phyloP scores from a whole-genome alignment of 2,797 vertebrate genomes.

The Malacoraja senta region DNA sequence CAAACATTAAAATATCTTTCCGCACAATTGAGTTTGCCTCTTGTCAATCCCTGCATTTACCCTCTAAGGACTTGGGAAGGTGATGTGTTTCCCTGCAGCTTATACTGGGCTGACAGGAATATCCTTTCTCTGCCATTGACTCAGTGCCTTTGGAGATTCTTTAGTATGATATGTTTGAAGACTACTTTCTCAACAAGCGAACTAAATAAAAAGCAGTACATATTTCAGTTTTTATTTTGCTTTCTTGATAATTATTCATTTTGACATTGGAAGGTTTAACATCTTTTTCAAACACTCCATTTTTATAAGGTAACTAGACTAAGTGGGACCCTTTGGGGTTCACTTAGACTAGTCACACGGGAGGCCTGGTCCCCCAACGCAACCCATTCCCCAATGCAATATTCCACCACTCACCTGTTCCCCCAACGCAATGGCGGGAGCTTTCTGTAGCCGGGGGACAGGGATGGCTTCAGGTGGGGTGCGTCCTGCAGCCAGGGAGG shows the following conservation, averaged over 20 bases:
- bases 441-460: too few species aligned
- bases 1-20: not conserved
- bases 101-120: not conserved
- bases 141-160: not conserved
- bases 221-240: not conserved
- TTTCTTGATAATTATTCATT: not conserved
- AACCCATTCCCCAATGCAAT: too few species aligned
- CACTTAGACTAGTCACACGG: too few species aligned
- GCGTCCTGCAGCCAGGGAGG: too few species aligned
- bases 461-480: too few species aligned
- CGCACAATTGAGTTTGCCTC: not conserved
- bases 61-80: not conserved
- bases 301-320: not conserved
- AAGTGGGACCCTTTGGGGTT: too few species aligned
- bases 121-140: not conserved
- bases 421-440: too few species aligned
- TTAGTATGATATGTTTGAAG: not conserved
- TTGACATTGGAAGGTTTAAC: not conserved
- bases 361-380: too few species aligned
- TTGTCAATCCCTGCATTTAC: not conserved
- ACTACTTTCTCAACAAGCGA: not conserved
- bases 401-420: too few species aligned
- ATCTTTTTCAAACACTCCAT: not conserved
- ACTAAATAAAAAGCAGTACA: not conserved
- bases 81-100: not conserved